Evolutionary conservation across 2,113 vertebrate genomes (phyloP), one percentile per base, ranked within the genome.

Genomic region (Sigmodon hispidus): DNA sequence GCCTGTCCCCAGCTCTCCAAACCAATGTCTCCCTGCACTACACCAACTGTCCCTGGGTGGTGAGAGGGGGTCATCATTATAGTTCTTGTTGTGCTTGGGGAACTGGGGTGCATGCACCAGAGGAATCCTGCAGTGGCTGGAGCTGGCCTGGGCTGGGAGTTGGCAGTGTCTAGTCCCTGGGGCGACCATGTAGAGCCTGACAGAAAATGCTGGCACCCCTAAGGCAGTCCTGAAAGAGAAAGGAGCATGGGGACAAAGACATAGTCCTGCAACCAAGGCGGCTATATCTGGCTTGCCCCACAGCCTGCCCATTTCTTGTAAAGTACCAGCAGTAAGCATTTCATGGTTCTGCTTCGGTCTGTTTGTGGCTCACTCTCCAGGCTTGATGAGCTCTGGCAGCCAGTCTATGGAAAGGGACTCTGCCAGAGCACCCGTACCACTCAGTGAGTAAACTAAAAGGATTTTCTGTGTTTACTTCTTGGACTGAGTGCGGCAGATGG

Each of bases 281-380:
- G 9, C 5, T 15, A 34, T 0, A 1, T 13, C 45, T 12, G 24
- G 34, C 0, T 13, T 7, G 10, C 15, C 1, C 48, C 5, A 31
- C 13, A 65, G 26, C n/a, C 72, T 5, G 2, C 5, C 45, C 31
- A 65, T 67, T 50, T 79, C 65, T 45, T 0, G 0, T 11, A 0
- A 12, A 2, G 34, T 26, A 15, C 55, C 7, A 57, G 75, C 73
- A 63, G 45, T 34, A 45, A 69, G 10, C 12, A 45, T 36, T 61
- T 81, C 19, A 1, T 3, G 21, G 80, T 40, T 90, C 40, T 87
- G 61, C 88, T 50, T 40, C n/a, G 40, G 50, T 7, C 19, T n/a
- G 73, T 81, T 48, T 69, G 34, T 70, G 65, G 85, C 57, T 70
- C 36, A 36, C 63, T 84, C 10, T 21, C n/a, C 8, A 40, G 81